phyloP scores from a whole-genome alignment of 2,888 invertebrate genomes.

The Thyatira batis region DNA sequence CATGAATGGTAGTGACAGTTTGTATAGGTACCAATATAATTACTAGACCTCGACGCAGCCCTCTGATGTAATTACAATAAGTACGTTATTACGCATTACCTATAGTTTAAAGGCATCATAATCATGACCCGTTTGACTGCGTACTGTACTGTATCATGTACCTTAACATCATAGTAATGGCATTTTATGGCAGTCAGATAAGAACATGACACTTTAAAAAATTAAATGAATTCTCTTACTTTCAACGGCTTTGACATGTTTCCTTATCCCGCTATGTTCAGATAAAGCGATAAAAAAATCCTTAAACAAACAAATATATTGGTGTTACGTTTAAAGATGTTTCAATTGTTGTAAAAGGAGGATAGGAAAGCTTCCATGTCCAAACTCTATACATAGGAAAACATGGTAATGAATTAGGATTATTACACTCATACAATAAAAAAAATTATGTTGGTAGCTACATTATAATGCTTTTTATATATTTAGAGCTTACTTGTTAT shows the following conservation, averaged over 20 bases:
- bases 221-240: not conserved
- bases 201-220: not conserved
- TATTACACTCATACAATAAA: too few relatives aligned
- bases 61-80: too few relatives aligned
- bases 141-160: not conserved
- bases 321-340: not conserved
- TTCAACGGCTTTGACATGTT: not conserved
- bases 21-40: too few relatives aligned
- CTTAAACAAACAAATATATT: not conserved
- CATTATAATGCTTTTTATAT: too few relatives aligned
- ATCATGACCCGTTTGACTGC: not conserved
- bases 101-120: not conserved
- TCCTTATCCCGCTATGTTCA: not conserved
- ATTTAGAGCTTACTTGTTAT: too few relatives aligned
- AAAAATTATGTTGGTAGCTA: too few relatives aligned
- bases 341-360: not conserved
- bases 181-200: slow-evolving; percentile 1
- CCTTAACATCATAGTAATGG: slow-evolving; percentile 3
- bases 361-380: not conserved
- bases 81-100: too few relatives aligned
- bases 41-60: too few relatives aligned
- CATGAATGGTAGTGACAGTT: too few relatives aligned
- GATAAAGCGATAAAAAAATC: not conserved
- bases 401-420: too few relatives aligned
- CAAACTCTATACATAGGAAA: too few relatives aligned